Conservation (phyloP, 2,113 vertebrate species). For the Parus major region DNA sequence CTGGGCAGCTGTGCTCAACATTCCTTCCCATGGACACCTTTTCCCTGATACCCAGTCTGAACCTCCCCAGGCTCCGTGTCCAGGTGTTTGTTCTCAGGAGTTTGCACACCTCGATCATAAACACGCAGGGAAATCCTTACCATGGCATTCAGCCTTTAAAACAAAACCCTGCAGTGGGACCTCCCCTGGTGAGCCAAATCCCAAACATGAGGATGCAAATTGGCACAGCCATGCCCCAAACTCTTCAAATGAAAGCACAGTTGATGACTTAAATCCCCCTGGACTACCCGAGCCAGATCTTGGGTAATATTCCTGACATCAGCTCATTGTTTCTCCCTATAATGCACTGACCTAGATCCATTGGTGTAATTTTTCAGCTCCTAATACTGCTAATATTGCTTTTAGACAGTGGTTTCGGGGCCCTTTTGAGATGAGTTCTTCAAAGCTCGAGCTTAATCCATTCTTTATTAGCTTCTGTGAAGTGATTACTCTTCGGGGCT, state of each 20-base stretch:
- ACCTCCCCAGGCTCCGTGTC: accelerated
- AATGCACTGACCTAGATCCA: slow-evolving; percentile 48
- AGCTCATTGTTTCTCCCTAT: slow-evolving; percentile 34
- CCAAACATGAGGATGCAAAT: neutral
- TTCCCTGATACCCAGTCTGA: accelerated
- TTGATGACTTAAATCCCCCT: neutral
- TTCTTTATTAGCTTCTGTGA: slow-evolving; percentile 61
- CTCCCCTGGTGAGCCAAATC: neutral
- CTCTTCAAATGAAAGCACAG: neutral
- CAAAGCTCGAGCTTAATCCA: slow-evolving; percentile 64
- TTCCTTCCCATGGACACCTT: neutral
- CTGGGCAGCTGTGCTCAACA: neutral
- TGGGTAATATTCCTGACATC: slow-evolving; percentile 35
- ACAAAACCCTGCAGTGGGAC: neutral
- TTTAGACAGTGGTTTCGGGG: slow-evolving; percentile 53
- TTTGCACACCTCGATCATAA: accelerated
- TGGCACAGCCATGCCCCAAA: neutral
- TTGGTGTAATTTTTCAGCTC: slow-evolving; percentile 64
- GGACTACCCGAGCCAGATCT: neutral
- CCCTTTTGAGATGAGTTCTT: slow-evolving; percentile 56
- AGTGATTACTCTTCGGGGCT: slow-evolving; percentile 50
- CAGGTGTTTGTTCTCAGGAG: neutral
- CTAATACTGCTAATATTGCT: slow-evolving; percentile 54
- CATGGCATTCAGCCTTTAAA: neutral
- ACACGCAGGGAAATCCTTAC: neutral